Conservation (phyloP, 2,888 invertebrate species). For the Rhagium mordax region DNA sequence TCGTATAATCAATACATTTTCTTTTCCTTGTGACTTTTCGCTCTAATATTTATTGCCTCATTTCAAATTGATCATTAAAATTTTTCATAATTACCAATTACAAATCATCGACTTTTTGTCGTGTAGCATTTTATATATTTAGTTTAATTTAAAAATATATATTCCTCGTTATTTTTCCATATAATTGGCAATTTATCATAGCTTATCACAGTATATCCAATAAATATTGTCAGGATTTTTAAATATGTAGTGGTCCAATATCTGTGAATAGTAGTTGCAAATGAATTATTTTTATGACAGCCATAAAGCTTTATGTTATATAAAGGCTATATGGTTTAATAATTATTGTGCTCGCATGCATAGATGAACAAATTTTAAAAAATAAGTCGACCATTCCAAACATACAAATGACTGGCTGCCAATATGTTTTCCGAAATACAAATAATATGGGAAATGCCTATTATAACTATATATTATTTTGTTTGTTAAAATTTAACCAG, state of each 20-base stretch:
- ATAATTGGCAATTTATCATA: not conserved
- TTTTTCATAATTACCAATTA: too few relatives aligned
- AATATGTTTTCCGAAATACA: not conserved
- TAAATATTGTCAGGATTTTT: not conserved
- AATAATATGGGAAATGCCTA: not conserved
- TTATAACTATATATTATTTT: too few relatives aligned
- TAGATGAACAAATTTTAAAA: not conserved
- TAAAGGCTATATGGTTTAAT: not conserved
- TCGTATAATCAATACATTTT: too few relatives aligned
- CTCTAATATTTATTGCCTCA: too few relatives aligned
- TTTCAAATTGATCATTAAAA: too few relatives aligned
- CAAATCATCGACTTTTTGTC: too few relatives aligned
- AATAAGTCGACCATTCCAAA: not conserved
- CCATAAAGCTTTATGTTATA: conserved; percentile 7
- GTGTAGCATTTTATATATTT: too few relatives aligned
- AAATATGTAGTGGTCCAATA: not conserved
- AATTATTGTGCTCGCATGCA: not conserved
- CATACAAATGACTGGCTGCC: too few relatives aligned
- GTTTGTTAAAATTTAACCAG: too few relatives aligned
- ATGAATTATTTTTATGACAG: conserved; percentile 2
- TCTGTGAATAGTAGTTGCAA: conserved; percentile 2
- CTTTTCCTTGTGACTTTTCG: too few relatives aligned
- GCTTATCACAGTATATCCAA: not conserved
- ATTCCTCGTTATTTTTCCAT: too few relatives aligned
- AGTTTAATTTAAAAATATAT: too few relatives aligned